Conservation (phyloP, 2,113 vertebrate genomes). For the Sisor rabdophorus region DNA sequence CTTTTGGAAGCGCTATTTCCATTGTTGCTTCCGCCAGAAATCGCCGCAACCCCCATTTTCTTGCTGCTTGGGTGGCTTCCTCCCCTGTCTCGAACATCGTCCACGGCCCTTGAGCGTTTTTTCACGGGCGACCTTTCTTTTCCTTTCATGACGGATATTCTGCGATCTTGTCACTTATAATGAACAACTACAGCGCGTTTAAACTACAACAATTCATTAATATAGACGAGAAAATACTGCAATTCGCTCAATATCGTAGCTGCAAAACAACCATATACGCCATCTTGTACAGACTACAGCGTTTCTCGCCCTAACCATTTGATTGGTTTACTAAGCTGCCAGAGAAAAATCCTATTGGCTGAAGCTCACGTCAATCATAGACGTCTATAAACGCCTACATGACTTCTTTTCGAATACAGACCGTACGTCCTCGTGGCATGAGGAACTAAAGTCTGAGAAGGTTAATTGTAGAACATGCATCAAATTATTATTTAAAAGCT, state of each 20-base stretch:
- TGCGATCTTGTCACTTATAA: conserved; percentile 17
- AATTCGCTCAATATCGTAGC: conserved; percentile 63
- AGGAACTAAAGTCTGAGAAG: conserved; percentile 4
- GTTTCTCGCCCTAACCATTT: conserved; percentile 50
- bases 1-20: conserved; percentile 74
- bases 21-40: conserved; percentile 73
- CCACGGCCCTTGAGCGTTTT: conserved; percentile 88
- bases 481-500: not conserved
- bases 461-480: not conserved
- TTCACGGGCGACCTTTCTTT: conserved; percentile 94
- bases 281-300: conserved; percentile 70
- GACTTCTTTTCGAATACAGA: not conserved
- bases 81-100: conserved; percentile 82
- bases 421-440: conserved; percentile 29
- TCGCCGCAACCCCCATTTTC: conserved; percentile 80
- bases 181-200: conserved; percentile 7
- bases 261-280: conserved; percentile 71
- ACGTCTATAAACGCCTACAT: conserved; percentile 7
- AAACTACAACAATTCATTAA: conserved; percentile 6
- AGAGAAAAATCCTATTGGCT: conserved; percentile 44
- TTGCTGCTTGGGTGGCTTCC: conserved; percentile 81
- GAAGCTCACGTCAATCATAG: conserved; percentile 41
- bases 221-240: conserved; percentile 16
- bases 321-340: conserved; percentile 62
- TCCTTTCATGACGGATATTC: conserved; percentile 79